A percentile compares a stretch with the other conserved stretches of the same genome.
phyloP scores from a whole-genome alignment of 1,140 invertebrate species.

The Drosophila albomicans region DNA sequence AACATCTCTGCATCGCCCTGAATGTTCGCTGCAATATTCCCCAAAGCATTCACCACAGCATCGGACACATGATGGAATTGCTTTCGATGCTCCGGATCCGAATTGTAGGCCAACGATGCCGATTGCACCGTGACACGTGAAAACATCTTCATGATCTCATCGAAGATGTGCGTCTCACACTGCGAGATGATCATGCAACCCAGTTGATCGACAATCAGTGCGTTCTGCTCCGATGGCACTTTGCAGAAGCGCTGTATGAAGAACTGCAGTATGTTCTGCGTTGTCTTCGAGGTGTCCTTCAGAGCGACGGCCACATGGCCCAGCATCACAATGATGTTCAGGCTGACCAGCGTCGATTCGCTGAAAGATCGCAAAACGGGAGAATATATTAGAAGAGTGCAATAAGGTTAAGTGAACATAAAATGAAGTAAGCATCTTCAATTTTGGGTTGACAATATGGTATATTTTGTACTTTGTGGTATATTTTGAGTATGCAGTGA shows the following conservation, averaged over 20 bases:
- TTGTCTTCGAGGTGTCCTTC: conserved; percentile 95
- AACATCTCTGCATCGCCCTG: conserved; percentile 94
- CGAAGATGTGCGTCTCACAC: conserved; percentile 93
- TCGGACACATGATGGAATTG: conserved; percentile 92
- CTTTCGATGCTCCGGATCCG: conserved; percentile 88
- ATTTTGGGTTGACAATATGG: too few species aligned
- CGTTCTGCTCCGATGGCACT: conserved; percentile 94
- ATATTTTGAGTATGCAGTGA: too few species aligned
- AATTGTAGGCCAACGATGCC: conserved; percentile 94
- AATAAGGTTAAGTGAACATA: too few species aligned
- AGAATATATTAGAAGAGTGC: too few species aligned
- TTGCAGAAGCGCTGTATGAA: conserved; percentile 98
- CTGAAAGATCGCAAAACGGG: conserved; percentile 85
- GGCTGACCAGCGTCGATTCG: conserved; percentile 95
- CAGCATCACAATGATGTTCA: conserved; percentile 98
- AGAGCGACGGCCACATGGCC: conserved; percentile 98
- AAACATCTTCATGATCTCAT: conserved; percentile 99
- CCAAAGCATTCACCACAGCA: conserved; percentile 97
- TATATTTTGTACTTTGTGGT: too few species aligned
- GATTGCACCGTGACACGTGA: conserved; percentile 97
- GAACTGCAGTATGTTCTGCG: conserved; percentile 98
- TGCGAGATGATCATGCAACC: conserved; percentile 98
- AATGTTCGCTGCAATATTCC: conserved; percentile 97
- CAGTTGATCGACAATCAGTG: conserved; percentile 97
- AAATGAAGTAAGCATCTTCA: too few species aligned